Evolutionary conservation across 2,113 vertebrate genomes (phyloP), one percentile per base, ranked within the genome.

Genomic region (Sorex araneus): DNA sequence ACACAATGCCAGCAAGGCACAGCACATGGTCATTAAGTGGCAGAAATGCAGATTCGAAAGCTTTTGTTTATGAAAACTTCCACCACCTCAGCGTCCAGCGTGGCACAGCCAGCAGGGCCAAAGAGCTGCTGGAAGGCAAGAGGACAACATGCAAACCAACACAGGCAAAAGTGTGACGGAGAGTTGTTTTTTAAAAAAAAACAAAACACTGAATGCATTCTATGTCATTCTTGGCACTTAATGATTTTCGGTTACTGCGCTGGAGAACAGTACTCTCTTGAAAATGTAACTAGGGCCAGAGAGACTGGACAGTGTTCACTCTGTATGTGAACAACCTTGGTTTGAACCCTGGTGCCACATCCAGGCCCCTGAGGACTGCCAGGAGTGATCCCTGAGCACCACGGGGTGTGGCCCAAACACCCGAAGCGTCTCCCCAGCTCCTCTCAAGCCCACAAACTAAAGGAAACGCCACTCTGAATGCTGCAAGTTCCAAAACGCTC

Each of bases 41-140:
- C 94, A 97, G 70, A 70, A 96, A 96, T 40, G 89, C 74, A 97
- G 94, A 94, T 43, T 93, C 94, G 80, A 97, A 97, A 92, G 57
- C 45, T 94, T 96, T 89, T 96, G 84, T 93, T 97, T 93, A 86
- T 73, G 88, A 73, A 92, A 96, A 90, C 11, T 89, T 54, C 71
- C 67, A 94, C 23, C 73, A 85, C 18, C 84, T 76, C 80, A 94
- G 83, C 32, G 90, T 64, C 74, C 25, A 77, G 66, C 47, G 83
- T 54, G 91, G 79, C 85, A 92, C 77, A 95, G 73, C 54, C 89
- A 69, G 78, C 92, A 2, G 12, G 85, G 92, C 82, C 0, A 82
- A 95, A 40, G 25, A 25, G 34, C 73, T 82, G 70, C 45, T 91
- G 73, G 75, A 89, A 97, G 57, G 23, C 13, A 54, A 96, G 57